Conservation (phyloP, 2,113 vertebrate genomes). For the Pituophis catenifer region DNA sequence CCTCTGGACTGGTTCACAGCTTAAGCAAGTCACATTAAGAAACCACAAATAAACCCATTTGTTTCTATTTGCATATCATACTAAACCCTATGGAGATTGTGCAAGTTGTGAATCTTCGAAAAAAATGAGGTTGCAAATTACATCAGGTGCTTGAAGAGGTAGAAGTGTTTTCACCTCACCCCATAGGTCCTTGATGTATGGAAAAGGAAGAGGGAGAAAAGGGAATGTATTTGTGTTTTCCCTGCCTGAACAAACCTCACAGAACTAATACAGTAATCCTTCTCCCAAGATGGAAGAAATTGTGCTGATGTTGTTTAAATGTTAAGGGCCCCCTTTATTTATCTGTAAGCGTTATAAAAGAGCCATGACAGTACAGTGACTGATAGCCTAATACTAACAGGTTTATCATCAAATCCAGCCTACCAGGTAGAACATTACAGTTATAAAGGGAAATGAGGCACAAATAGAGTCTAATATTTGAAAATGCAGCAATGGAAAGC, state of each 20-base stretch:
- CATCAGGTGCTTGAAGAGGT: not conserved
- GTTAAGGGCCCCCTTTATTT: not conserved
- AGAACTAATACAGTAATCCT: not conserved
- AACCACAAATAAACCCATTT: not conserved
- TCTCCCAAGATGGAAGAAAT: not conserved
- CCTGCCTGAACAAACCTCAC: not conserved
- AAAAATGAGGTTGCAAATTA: not conserved
- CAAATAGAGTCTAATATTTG: slow-evolving; percentile 3
- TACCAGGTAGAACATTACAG: not conserved
- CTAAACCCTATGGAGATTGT: not conserved
- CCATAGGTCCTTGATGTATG: not conserved
- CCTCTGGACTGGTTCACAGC: not conserved
- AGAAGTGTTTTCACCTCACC: not conserved
- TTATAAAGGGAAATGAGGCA: slow-evolving; percentile 1
- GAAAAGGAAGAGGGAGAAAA: not conserved
- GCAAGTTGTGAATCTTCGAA: not conserved
- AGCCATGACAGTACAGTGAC: not conserved
- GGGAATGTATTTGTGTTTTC: not conserved
- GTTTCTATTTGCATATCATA: not conserved
- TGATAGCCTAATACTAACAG: not conserved
- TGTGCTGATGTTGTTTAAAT: not conserved
- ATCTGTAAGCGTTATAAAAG: not conserved
- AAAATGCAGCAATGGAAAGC: not conserved
- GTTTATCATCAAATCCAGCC: slow-evolving; percentile 3
- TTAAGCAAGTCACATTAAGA: not conserved